phyloP scores from a whole-genome alignment of 2,888 invertebrate species.

The Synanthedon formicaeformis region DNA sequence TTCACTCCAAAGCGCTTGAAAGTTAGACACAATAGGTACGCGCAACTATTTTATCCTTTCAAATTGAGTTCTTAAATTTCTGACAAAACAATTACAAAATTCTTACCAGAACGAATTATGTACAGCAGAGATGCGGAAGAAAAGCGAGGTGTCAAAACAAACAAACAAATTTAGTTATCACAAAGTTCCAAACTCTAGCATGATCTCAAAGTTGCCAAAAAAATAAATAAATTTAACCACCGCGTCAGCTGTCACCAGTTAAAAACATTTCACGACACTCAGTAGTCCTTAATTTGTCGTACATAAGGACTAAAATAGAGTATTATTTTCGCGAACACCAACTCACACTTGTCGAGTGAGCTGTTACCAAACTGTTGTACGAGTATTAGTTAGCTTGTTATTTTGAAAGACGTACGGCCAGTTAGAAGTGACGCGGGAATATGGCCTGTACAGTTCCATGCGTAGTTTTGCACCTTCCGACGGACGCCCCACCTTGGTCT shows the following conservation, averaged over 20 bases:
- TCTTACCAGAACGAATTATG: neutral
- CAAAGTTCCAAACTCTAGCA: conserved; percentile 32
- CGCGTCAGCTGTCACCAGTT: conserved; percentile 48
- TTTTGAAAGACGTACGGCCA: conserved; percentile 28
- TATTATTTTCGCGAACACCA: too few species aligned
- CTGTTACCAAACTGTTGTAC: too few species aligned
- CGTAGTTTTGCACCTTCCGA: conserved; percentile 35
- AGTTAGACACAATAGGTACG: too few species aligned
- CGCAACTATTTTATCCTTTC: too few species aligned
- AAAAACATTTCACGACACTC: conserved; percentile 51
- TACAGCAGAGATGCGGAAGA: neutral
- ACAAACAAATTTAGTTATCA: conserved; percentile 10
- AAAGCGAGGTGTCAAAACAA: neutral
- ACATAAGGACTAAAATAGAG: too few species aligned
- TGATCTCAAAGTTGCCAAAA: conserved; percentile 19
- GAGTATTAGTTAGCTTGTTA: too few species aligned
- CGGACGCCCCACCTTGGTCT: conserved; percentile 36
- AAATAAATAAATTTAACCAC: conserved; percentile 23
- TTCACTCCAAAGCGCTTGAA: too few species aligned
- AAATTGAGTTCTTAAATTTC: too few species aligned
- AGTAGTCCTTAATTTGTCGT: conserved; percentile 14
- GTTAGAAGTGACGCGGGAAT: conserved; percentile 27
- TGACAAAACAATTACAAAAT: neutral
- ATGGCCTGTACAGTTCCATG: conserved; percentile 21
- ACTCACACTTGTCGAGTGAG: too few species aligned